Conservation (phyloP, 2,888 invertebrate genomes). For the Stegophylla sp. region DNA sequence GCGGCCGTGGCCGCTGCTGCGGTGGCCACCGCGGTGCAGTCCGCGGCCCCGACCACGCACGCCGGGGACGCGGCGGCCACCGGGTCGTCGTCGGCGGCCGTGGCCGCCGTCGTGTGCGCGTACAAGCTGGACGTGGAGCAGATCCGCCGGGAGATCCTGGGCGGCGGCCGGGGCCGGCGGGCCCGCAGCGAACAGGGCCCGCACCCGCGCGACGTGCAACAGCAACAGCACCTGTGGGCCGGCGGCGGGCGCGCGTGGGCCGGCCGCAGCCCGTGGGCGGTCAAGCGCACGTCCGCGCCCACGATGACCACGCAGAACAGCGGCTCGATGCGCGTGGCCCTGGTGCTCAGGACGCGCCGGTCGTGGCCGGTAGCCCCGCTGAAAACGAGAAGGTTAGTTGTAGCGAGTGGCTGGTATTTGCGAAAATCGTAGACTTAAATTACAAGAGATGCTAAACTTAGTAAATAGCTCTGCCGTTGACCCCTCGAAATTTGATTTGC, state of each 20-base stretch:
- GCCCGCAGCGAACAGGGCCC: conserved; percentile 77
- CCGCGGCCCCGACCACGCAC: conserved; percentile 63
- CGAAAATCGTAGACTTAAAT: too few relatives aligned
- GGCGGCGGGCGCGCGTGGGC: conserved; percentile 69
- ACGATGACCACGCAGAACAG: conserved; percentile 69
- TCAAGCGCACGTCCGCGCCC: conserved; percentile 76
- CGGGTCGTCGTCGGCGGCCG: too few relatives aligned
- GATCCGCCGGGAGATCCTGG: conserved; percentile 67
- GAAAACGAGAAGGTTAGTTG: conserved; percentile 71
- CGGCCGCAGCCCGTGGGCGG: conserved; percentile 67
- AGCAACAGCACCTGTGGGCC: conserved; percentile 72
- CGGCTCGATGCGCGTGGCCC: conserved; percentile 65
- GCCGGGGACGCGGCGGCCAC: conserved; percentile 64
- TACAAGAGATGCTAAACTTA: too few relatives aligned
- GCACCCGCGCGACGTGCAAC: conserved; percentile 67
- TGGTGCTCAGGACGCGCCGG: conserved; percentile 74
- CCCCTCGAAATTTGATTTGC: neutral
- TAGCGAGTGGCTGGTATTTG: neutral
- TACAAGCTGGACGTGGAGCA: conserved; percentile 62
- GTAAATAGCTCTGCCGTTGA: too few relatives aligned
- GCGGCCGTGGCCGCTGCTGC: neutral
- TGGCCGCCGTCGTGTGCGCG: conserved; percentile 61
- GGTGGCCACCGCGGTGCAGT: conserved; percentile 62
- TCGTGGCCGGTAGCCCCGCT: conserved; percentile 81
- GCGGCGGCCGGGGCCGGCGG: conserved; percentile 69